Conservation (phyloP, 1,140 invertebrate species). For the Drosophila bipectinata region DNA sequence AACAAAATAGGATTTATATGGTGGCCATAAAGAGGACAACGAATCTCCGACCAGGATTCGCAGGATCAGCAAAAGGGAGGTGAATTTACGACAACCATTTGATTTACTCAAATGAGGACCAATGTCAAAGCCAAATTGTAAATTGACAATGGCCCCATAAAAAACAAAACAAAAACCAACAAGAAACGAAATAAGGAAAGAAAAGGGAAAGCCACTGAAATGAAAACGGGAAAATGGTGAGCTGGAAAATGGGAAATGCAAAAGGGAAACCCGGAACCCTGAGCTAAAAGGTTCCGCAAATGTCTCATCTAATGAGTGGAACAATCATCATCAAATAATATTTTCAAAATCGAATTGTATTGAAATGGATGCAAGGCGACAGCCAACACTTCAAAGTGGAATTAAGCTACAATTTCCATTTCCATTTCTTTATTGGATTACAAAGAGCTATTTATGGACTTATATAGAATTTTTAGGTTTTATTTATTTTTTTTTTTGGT, state of each 20-base stretch:
- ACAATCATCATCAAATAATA: slow-evolving; percentile 56
- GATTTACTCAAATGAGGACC: slow-evolving; percentile 69
- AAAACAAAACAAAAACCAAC: slow-evolving; percentile 10
- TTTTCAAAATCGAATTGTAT: slow-evolving; percentile 21
- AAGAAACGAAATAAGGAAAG: slow-evolving; percentile 20
- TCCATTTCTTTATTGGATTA: neutral
- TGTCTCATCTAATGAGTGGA: slow-evolving; percentile 27
- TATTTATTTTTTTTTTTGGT: neutral
- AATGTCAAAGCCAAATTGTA: slow-evolving; percentile 57
- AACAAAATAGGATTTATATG: slow-evolving; percentile 75
- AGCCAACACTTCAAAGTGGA: neutral
- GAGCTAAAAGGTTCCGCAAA: slow-evolving; percentile 4
- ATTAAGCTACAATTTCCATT: slow-evolving; percentile 4
- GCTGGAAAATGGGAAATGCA: slow-evolving; percentile 9
- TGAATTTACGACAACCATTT: slow-evolving; percentile 73
- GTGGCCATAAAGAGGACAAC: slow-evolving; percentile 21
- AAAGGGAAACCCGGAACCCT: neutral
- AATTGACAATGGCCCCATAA: slow-evolving; percentile 65
- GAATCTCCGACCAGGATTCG: neutral
- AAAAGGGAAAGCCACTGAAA: slow-evolving; percentile 16
- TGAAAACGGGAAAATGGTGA: slow-evolving; percentile 27
- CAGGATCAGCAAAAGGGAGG: slow-evolving; percentile 1
- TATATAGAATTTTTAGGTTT: neutral
- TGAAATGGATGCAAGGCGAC: neutral
- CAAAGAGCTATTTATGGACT: neutral